Evolutionary conservation across 2,888 invertebrate species (phyloP).

Genomic region (Caenorhabditis sulstoni): DNA sequence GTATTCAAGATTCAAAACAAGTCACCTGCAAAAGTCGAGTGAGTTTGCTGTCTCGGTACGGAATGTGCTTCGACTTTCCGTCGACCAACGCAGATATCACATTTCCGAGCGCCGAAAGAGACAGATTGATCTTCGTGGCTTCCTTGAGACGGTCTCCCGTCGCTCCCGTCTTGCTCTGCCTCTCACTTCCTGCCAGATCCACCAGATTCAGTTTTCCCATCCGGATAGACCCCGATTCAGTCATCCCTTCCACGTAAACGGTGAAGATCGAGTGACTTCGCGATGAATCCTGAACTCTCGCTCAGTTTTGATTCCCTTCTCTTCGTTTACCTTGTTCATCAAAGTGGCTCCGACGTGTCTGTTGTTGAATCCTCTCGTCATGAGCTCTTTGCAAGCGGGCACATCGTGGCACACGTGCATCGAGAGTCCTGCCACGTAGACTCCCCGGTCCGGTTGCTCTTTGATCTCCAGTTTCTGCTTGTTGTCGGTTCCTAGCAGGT

Average conservation of each 20-base stretch:
- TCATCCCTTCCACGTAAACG: conserved; percentile 89
- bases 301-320: background rate
- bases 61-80: conserved; percentile 96
- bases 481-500: conserved; percentile 85
- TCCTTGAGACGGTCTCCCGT: conserved; percentile 86
- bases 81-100: conserved; percentile 98
- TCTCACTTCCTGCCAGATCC: conserved; percentile 91
- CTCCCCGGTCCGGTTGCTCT: conserved; percentile 74
- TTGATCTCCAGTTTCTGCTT: conserved; percentile 85
- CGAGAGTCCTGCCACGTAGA: conserved; percentile 83
- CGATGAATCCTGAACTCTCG: conserved; percentile 82
- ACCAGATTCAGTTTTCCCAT: conserved; percentile 90
- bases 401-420: conserved; percentile 87
- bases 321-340: conserved; percentile 87
- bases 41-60: conserved; percentile 97
- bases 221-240: conserved; percentile 83
- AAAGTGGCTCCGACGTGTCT: conserved; percentile 89
- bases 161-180: conserved; percentile 90
- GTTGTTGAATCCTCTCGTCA: conserved; percentile 88
- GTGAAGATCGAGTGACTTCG: conserved; percentile 92
- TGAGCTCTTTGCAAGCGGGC: conserved; percentile 87
- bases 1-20: no score
- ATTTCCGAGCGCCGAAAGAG: conserved; percentile 95
- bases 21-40: conserved; percentile 90
- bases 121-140: conserved; percentile 97